Conservation (phyloP, 2,888 invertebrate genomes). For the Coleophora flavipennella region DNA sequence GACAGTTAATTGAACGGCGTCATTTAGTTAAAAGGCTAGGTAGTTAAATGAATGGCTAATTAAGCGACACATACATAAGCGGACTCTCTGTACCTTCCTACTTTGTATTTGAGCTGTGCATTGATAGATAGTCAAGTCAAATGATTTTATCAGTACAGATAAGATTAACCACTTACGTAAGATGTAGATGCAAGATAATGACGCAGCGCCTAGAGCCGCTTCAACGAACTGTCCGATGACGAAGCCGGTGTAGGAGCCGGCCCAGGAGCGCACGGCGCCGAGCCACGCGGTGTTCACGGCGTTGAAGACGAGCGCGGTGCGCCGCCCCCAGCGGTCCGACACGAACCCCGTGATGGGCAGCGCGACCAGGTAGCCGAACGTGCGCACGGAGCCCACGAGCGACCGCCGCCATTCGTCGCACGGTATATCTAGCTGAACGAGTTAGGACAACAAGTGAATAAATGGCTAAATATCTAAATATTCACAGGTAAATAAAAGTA, state of each 20-base stretch:
- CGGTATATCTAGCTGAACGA: slow-evolving; percentile 59
- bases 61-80: too few relatives aligned
- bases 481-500: too few relatives aligned
- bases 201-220: slow-evolving; percentile 75
- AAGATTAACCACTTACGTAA: slow-evolving; percentile 68
- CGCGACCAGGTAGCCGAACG: slow-evolving; percentile 77
- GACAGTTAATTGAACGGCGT: too few relatives aligned
- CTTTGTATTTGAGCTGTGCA: too few relatives aligned
- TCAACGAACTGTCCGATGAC: slow-evolving; percentile 78
- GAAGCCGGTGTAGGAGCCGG: slow-evolving; percentile 76
- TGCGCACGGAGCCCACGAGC: slow-evolving; percentile 79
- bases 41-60: too few relatives aligned
- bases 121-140: too few relatives aligned
- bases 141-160: too few relatives aligned
- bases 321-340: slow-evolving; percentile 80
- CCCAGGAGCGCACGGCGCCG: slow-evolving; percentile 73
- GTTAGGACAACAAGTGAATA: background rate
- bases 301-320: slow-evolving; percentile 68
- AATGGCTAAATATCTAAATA: too few relatives aligned
- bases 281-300: slow-evolving; percentile 72
- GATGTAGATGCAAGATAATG: slow-evolving; percentile 79
- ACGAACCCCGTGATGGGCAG: slow-evolving; percentile 78
- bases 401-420: slow-evolving; percentile 80
- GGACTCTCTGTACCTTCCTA: too few relatives aligned
- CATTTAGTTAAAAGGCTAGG: too few relatives aligned